Evolutionary conservation across 2,113 vertebrate species (phyloP), one percentile per base, ranked within the genome.

Genomic region (Sprattus sprattus): DNA sequence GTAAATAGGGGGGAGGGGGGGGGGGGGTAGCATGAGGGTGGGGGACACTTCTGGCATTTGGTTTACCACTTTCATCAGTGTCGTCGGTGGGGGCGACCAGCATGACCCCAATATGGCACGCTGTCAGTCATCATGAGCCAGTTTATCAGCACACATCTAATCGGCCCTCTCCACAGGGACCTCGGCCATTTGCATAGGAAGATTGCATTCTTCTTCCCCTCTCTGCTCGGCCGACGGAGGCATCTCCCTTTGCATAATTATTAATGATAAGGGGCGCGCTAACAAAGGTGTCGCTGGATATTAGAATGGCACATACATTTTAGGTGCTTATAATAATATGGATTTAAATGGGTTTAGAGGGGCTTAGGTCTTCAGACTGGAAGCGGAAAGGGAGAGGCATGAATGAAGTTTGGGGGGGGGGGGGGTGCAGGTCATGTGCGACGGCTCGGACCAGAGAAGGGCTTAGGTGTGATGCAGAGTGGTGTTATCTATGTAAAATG

Each of bases 71-170:
- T 95, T 94, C 95, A 96, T 96, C 96, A 94, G 93, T 91, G 94
- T 95, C 95, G 95, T 94, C 91, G 88, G 89, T 82, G 81, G 91
- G 89, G 87, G 83, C 95, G 96, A 96, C 97, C 96, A 81, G 87
- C 83, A 87, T 83, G 95, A 96, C 97, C 97, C 95, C 94, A 95
- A 94, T 96, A 93, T 94, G 93, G 95, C 95, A 91, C 92, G 92
- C 96, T 96, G 97, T 97, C 97, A 97, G 94, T 98, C 97, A 97
- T 93, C 91, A 47, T 94, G 95, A 97, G 95, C 91, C 95, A 96
- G 95, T 97, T 97, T 97, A 97, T 97, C 97, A 96, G 95, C 97
- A 96, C 90, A 89, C 87, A 95, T 85, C 87, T 95, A 96, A 96
- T 93, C 91, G 1, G 93, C 93, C 91, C 92, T 88, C 96, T 95